phyloP scores from a whole-genome alignment of 2,888 invertebrate genomes.

The Bursaphelenchus okinawaensis region DNA sequence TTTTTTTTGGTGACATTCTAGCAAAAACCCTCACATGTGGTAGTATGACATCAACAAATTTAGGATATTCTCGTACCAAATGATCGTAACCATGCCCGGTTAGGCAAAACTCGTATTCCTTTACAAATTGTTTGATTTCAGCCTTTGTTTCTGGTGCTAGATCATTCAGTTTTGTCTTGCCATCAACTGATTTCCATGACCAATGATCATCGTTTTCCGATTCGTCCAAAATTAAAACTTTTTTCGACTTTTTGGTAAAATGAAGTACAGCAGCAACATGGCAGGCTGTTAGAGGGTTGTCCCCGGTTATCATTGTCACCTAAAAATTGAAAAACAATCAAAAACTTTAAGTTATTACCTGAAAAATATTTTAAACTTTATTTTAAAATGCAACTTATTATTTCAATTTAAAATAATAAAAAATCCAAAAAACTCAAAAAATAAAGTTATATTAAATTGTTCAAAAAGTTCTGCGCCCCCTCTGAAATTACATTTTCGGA shows the following conservation, averaged over 20 bases:
- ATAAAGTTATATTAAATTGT: not conserved
- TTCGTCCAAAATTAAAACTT: constrained; percentile 55
- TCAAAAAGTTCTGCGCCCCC: no score
- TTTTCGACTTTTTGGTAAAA: constrained; percentile 69
- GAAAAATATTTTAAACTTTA: not conserved
- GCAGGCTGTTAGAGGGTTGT: constrained; percentile 96
- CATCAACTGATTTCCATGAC: constrained; percentile 69
- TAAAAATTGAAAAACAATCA: no score
- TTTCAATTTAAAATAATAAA: constrained; percentile 4
- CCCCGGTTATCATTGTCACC: constrained; percentile 97
- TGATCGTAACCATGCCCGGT: constrained; percentile 68
- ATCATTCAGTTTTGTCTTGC: constrained; percentile 67
- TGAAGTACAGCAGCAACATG: constrained; percentile 81
- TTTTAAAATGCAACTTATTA: constrained; percentile 11
- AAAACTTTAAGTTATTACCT: no score
- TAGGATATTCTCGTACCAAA: constrained; percentile 66
- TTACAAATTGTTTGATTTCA: constrained; percentile 64
- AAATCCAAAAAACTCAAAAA: constrained; percentile 3
- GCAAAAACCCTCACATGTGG: constrained; percentile 87
- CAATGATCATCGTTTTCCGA: constrained; percentile 61
- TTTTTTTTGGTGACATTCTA: constrained; percentile 95
- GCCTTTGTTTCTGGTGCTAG: constrained; percentile 62
- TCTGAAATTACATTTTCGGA: no score
- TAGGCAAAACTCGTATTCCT: constrained; percentile 80
- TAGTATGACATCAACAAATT: constrained; percentile 70